phyloP scores from a whole-genome alignment of 2,797 vertebrate genomes.

The Myoxocephalus aenaeus region DNA sequence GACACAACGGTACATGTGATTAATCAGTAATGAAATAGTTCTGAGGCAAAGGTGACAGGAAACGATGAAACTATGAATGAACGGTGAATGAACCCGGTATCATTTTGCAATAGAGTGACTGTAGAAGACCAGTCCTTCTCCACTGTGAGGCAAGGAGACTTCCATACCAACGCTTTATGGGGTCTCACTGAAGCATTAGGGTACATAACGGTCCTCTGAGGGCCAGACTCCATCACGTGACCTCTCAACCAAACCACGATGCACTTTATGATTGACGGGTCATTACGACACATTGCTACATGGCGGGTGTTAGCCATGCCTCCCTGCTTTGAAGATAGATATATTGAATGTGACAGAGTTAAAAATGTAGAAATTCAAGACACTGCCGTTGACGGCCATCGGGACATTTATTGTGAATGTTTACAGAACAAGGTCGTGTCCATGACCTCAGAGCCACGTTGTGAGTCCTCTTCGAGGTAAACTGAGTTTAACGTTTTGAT shows the following conservation, averaged over 20 bases:
- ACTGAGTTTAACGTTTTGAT: background rate
- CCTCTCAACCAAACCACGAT: background rate
- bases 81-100: background rate
- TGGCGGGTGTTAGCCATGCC: background rate
- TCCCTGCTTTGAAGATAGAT: background rate
- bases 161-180: background rate
- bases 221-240: background rate
- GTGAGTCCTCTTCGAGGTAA: background rate
- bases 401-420: background rate
- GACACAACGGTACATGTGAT: background rate
- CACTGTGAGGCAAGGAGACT: background rate
- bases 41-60: background rate
- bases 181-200: background rate
- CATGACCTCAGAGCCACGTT: background rate
- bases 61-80: background rate
- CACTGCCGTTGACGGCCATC: background rate
- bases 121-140: background rate
- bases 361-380: background rate
- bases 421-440: background rate
- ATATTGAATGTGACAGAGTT: no score
- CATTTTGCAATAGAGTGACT: background rate
- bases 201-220: no score
- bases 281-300: background rate
- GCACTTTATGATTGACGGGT: background rate
- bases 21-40: background rate